Evolutionary conservation across 2,888 invertebrate species (phyloP), one percentile per base, ranked within the genome.

Genomic region (Phymatocera aterrima): DNA sequence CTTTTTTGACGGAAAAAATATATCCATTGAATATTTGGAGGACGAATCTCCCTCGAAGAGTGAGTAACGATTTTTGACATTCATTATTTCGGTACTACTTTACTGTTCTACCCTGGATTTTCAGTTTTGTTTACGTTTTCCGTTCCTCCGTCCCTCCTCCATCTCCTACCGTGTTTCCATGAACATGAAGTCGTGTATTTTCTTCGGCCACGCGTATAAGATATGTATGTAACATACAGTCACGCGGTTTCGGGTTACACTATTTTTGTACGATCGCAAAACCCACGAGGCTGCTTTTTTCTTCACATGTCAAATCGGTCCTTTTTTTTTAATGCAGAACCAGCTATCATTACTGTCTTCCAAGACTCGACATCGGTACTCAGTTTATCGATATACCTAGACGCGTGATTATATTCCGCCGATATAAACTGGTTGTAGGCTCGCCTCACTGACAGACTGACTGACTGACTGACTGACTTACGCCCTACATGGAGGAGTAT

Each of bases 1-100:
- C 31, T 87, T 88, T 79, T 87, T 88, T 82, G 86, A 86, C 70
- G 83, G 83, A 65, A 87, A 88, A 80, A 88, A 88, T 78, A 80
- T 87, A 83, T 84, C 84, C 65, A 78, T 84, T 12, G 64, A 54
- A 21, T 72, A 82, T 77, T 77, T 81, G 77, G 80, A 79, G 77
- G 68, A 79, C 60, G 51, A 72, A 78, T 24, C 81, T 5, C 65
- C 81, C 3, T 43, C 81, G 12, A 83, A 83, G 61, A 87, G 88
- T 88, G 80, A 88, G 88, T 86, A 72, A 15, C 43, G 15, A 65
- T 15, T 15, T 6, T 60, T 28, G 60, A 60, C 48, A 77, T 74
- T 4, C 8, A 40, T 40, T 8, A 40, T 40, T 40, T 40, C 40
- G 40, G 8, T 40, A 40, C 8, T 40, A 40, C 77, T 75, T 54